Evolutionary conservation across 2,797 vertebrate genomes (phyloP).

Genomic region (Xenopus petersii): DNA sequence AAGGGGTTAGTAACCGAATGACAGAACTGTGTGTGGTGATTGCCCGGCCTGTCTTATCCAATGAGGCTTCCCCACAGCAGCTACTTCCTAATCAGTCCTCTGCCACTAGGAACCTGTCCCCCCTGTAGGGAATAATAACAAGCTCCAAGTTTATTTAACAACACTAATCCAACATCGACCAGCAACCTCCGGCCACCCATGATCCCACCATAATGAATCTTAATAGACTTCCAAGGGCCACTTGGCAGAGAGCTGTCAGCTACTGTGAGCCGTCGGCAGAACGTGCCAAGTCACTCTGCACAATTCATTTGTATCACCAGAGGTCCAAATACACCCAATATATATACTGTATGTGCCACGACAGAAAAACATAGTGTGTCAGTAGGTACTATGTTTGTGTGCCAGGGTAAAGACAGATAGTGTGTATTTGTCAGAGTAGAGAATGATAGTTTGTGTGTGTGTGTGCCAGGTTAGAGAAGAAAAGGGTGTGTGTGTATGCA

Average conservation of each 20-base stretch:
- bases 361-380: too few relatives aligned
- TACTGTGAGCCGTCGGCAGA: too few relatives aligned
- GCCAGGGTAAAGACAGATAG: too few relatives aligned
- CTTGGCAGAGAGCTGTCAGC: background rate
- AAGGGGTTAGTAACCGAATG: background rate
- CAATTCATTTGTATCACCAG: too few relatives aligned
- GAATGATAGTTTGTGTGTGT: too few relatives aligned
- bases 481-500: too few relatives aligned
- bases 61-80: constrained; percentile 18
- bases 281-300: too few relatives aligned
- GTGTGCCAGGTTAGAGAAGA: too few relatives aligned
- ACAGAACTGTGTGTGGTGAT: constrained; percentile 8
- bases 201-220: background rate
- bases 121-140: background rate
- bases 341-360: too few relatives aligned
- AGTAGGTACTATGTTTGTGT: too few relatives aligned
- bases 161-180: background rate
- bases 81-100: constrained; percentile 11
- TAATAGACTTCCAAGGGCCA: background rate
- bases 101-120: background rate
- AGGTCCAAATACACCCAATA: too few relatives aligned
- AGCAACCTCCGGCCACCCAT: background rate
- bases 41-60: constrained; percentile 11
- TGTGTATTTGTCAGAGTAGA: too few relatives aligned
- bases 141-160: background rate